phyloP scores from a whole-genome alignment of 2,797 vertebrate genomes.

The Delichon dasypus region DNA sequence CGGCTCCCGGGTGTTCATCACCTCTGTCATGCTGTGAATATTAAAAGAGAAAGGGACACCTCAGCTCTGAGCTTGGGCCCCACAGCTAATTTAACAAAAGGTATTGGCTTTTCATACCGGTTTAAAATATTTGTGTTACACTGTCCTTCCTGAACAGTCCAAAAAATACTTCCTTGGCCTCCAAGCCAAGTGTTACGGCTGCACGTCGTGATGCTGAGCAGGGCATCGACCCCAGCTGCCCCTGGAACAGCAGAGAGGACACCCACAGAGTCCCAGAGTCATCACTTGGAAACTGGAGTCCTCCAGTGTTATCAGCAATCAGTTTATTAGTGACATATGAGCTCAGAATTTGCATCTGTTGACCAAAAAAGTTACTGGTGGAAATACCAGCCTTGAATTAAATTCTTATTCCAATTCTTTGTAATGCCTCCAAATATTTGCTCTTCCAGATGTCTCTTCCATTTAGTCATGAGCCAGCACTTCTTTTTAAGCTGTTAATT shows the following conservation, averaged over 20 bases:
- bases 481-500: constrained; percentile 27
- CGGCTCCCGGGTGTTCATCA: constrained; percentile 86
- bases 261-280: background rate
- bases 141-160: background rate
- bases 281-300: background rate
- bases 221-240: background rate
- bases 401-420: background rate
- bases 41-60: background rate
- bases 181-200: background rate
- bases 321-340: background rate
- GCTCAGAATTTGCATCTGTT: background rate
- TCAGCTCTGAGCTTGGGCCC: background rate
- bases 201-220: background rate
- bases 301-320: background rate
- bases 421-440: background rate
- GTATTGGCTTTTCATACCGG: background rate
- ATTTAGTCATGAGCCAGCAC: constrained; percentile 16
- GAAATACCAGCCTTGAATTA: constrained; percentile 13
- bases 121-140: background rate
- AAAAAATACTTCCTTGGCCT: background rate
- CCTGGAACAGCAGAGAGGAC: background rate
- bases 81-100: background rate
- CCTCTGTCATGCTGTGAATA: constrained; percentile 84
- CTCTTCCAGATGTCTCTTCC: constrained; percentile 19
- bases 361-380: background rate